Evolutionary conservation across 2,797 vertebrate genomes (phyloP).

Genomic region (Pelobates cultripes): DNA sequence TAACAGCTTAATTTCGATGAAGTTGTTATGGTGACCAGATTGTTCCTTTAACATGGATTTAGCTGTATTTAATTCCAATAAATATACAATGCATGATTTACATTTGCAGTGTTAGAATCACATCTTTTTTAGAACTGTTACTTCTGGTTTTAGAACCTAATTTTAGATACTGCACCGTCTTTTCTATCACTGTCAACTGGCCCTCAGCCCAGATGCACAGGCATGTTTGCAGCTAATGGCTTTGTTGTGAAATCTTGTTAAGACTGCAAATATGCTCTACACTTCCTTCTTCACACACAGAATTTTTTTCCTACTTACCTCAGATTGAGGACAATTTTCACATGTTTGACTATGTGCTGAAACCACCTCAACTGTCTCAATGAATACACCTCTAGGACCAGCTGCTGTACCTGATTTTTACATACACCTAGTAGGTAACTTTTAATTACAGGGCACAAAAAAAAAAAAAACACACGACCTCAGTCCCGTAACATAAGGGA

Average conservation of each 20-base stretch:
- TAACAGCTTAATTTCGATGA: no score
- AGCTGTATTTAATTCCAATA: no score
- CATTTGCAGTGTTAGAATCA: no score
- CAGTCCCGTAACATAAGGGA: no score
- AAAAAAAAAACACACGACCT: no score
- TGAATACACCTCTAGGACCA: conserved; percentile 64
- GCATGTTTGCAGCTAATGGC: not conserved
- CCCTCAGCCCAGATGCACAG: conserved; percentile 32
- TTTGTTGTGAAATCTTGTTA: conserved; percentile 36
- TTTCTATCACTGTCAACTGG: conserved; percentile 29
- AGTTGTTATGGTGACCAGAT: no score
- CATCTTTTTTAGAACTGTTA: not conserved
- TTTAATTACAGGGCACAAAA: no score
- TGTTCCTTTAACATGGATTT: no score
- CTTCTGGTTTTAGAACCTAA: conserved; percentile 45
- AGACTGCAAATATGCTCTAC: conserved; percentile 39
- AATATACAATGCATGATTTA: no score
- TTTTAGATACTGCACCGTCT: conserved; percentile 41
- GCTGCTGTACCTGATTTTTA: not conserved
- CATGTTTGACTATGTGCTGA: conserved; percentile 42
- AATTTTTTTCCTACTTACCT: conserved; percentile 55
- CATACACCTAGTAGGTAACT: no score
- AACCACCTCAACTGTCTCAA: conserved; percentile 60
- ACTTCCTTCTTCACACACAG: conserved; percentile 33
- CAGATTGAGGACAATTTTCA: conserved; percentile 19